A percentile compares a stretch with the other conserved stretches of the same genome.
phyloP scores from a whole-genome alignment of 2,797 vertebrate species.

The Spinibarbus caldwelli region DNA sequence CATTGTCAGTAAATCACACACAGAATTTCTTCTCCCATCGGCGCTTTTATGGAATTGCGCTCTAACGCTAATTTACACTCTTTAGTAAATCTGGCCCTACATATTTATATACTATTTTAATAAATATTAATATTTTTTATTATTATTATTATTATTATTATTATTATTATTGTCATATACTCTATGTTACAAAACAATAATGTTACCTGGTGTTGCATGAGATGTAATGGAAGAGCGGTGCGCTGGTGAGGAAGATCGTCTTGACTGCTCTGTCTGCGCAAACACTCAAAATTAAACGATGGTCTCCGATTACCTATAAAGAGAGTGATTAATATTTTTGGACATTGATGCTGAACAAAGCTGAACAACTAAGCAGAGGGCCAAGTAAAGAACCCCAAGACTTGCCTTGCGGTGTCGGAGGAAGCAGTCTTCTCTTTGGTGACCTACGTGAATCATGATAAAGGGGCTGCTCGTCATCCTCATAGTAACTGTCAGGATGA shows the following conservation, averaged over 20 bases:
- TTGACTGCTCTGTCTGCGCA: slow-evolving; percentile 94
- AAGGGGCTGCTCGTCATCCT: slow-evolving; percentile 89
- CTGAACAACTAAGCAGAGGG: background rate
- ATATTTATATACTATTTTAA: too few species aligned
- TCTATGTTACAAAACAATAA: background rate
- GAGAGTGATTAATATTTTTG: background rate
- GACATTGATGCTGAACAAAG: background rate
- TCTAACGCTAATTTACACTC: too few species aligned
- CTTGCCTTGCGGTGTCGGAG: slow-evolving; percentile 92
- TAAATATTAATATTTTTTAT: too few species aligned
- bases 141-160: too few species aligned
- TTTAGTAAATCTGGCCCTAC: too few species aligned
- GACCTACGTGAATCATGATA: slow-evolving; percentile 89
- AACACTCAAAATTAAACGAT: slow-evolving; percentile 99
- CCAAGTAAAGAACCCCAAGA: background rate
- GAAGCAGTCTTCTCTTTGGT: slow-evolving; percentile 94
- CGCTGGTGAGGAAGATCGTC: slow-evolving; percentile 91
- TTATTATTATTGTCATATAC: too few species aligned
- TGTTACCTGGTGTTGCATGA: slow-evolving; percentile 98
- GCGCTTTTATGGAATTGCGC: too few species aligned
- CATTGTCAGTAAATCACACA: too few species aligned
- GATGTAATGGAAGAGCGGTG: slow-evolving; percentile 93
- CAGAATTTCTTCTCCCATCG: too few species aligned
- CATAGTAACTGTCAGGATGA: slow-evolving; percentile 88
- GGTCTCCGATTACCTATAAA: slow-evolving; percentile 86